Conservation (phyloP, 2,113 vertebrate species). For the Pterocles burchelli region DNA sequence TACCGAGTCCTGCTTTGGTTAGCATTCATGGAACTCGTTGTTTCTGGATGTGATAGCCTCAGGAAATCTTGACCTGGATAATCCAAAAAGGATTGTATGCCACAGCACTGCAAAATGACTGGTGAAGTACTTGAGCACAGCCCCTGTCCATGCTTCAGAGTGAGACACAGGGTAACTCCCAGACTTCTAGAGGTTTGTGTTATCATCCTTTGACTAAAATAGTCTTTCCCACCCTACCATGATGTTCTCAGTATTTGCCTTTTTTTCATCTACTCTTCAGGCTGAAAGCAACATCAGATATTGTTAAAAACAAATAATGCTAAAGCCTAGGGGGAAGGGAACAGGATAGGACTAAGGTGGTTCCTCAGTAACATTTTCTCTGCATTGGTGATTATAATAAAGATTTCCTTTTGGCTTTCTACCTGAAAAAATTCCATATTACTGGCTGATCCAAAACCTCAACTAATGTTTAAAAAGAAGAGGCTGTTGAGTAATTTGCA, state of each 20-base stretch:
- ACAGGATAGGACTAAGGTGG: background rate
- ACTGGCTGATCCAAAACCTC: slow-evolving; percentile 25
- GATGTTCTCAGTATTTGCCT: background rate
- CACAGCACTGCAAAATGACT: background rate
- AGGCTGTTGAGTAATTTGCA: slow-evolving; percentile 31
- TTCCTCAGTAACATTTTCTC: slow-evolving; percentile 35
- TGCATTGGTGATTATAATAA: slow-evolving; percentile 34
- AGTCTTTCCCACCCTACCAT: background rate
- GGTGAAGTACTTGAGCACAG: background rate
- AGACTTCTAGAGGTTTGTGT: background rate
- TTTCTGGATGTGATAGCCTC: background rate
- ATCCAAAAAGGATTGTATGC: background rate
- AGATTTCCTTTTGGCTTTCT: slow-evolving; percentile 38
- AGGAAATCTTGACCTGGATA: background rate
- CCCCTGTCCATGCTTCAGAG: background rate
- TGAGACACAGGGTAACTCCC: background rate
- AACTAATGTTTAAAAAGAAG: slow-evolving; percentile 29
- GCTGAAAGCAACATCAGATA: background rate
- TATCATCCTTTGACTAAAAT: slow-evolving; percentile 12
- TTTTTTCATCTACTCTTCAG: background rate
- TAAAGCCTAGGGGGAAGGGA: background rate
- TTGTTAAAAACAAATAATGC: background rate
- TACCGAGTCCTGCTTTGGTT: background rate
- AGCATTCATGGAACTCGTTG: background rate
- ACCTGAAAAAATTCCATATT: slow-evolving; percentile 36